These are phyloP conservation scores for Hippocampus kuda DNA, from an alignment of 2,797 vertebrate genomes.

Conservation along the genomic window DNA sequence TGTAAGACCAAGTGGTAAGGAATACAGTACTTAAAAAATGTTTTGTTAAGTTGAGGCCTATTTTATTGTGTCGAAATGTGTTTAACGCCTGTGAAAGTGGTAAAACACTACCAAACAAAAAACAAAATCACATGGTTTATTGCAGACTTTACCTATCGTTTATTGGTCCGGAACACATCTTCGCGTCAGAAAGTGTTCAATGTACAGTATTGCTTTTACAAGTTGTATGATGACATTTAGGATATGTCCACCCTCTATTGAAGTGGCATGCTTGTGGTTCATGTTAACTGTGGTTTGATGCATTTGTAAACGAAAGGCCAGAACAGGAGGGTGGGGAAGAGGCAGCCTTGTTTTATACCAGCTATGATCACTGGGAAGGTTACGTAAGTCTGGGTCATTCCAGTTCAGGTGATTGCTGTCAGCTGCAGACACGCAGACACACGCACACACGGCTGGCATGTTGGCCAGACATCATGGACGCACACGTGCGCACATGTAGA, in stretches of 20 bases:
- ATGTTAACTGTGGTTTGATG: background rate
- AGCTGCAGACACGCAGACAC: slow-evolving; percentile 39
- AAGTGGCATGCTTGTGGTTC: background rate
- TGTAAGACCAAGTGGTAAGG: no score
- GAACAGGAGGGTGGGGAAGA: background rate
- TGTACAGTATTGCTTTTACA: background rate
- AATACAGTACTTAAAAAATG: no score
- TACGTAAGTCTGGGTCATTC: slow-evolving; percentile 56
- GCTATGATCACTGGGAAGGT: slow-evolving; percentile 37
- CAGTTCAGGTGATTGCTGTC: slow-evolving; percentile 64
- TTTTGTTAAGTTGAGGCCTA: no score
- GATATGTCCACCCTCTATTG: background rate
- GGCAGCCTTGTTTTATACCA: slow-evolving; percentile 33
- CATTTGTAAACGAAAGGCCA: background rate
- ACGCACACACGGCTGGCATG: slow-evolving; percentile 39
- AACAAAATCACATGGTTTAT: no score
- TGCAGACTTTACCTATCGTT: no score
- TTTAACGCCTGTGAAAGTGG: no score
- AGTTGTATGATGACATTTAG: background rate
- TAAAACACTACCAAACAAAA: no score
- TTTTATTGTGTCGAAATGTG: no score
- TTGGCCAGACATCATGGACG: slow-evolving; percentile 30
- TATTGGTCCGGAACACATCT: no score
- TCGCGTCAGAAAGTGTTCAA: background rate
- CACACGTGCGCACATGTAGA: slow-evolving; percentile 9